phyloP scores from a whole-genome alignment of 2,888 invertebrate species.

The Spisula subtruncata region DNA sequence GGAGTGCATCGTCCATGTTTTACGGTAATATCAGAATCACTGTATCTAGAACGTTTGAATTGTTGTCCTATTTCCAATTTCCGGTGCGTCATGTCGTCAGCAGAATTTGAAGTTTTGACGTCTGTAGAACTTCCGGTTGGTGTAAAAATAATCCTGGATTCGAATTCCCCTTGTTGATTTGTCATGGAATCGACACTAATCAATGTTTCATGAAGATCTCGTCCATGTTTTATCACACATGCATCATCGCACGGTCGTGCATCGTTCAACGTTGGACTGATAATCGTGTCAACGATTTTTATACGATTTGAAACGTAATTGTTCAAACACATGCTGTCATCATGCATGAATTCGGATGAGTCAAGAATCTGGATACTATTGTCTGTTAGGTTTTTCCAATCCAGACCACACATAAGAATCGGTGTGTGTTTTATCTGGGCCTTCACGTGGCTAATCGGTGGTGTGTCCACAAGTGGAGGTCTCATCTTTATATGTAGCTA shows the following conservation, averaged over 20 bases:
- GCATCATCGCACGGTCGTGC: background rate
- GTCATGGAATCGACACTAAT: slow-evolving; percentile 30
- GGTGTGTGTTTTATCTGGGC: background rate
- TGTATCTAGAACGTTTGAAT: slow-evolving; percentile 28
- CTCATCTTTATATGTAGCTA: slow-evolving; percentile 32
- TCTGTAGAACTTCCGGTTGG: background rate
- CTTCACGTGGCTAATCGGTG: slow-evolving; percentile 37
- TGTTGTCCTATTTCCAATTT: slow-evolving; percentile 7
- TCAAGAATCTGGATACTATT: slow-evolving; percentile 61
- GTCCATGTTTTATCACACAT: background rate
- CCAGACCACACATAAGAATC: slow-evolving; percentile 22
- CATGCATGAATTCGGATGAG: slow-evolving; percentile 25
- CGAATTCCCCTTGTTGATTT: background rate
- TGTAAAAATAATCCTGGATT: slow-evolving; percentile 30
- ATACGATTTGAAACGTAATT: slow-evolving; percentile 13
- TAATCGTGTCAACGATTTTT: background rate
- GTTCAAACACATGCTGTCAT: slow-evolving; percentile 33
- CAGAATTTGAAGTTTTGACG: background rate
- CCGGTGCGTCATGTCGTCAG: background rate
- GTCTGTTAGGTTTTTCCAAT: slow-evolving; percentile 57
- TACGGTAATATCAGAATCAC: slow-evolving; percentile 40
- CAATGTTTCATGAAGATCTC: background rate
- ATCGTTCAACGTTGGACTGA: background rate
- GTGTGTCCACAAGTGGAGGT: slow-evolving; percentile 35
- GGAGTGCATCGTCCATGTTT: background rate